Evolutionary conservation across 2,888 invertebrate species (phyloP).

Genomic region (Pycnomerus fuliginosus): DNA sequence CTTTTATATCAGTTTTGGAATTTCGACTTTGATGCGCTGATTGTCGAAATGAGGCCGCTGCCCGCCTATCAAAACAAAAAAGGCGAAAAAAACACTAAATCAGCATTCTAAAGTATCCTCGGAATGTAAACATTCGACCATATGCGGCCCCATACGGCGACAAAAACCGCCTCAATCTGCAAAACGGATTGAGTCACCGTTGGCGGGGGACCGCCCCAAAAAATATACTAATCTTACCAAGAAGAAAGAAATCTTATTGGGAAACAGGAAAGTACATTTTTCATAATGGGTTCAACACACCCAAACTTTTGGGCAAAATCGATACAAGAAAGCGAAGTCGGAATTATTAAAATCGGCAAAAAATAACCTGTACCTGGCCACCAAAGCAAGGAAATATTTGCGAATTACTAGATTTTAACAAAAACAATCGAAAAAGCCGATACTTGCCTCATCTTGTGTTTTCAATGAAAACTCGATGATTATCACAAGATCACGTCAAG

Average conservation of each 20-base stretch:
- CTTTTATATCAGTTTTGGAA: too few species aligned
- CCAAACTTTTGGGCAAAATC: conserved; percentile 46
- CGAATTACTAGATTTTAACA: too few species aligned
- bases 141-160: conserved; percentile 26
- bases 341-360: too few species aligned
- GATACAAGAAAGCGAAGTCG: conserved; percentile 43
- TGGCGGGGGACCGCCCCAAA: conserved; percentile 16
- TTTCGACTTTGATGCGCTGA: too few species aligned
- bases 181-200: conserved; percentile 14
- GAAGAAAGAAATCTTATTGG: conserved; percentile 23
- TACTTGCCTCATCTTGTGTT: conserved; percentile 41
- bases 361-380: too few species aligned
- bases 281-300: conserved; percentile 47
- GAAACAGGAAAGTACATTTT: conserved; percentile 13
- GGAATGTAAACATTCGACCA: conserved; percentile 29
- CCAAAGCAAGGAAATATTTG: too few species aligned
- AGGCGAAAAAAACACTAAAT: conserved; percentile 9
- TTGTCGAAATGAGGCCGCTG: too few species aligned
- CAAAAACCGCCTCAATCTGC: conserved; percentile 23
- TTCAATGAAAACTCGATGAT: conserved; percentile 38
- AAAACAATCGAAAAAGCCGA: conserved; percentile 12
- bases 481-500: conserved; percentile 32
- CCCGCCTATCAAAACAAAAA: conserved; percentile 10
- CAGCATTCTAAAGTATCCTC: conserved; percentile 18
- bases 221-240: conserved; percentile 18